Evolutionary conservation across 2,888 invertebrate genomes (phyloP).

Genomic region (Villa cingulata): DNA sequence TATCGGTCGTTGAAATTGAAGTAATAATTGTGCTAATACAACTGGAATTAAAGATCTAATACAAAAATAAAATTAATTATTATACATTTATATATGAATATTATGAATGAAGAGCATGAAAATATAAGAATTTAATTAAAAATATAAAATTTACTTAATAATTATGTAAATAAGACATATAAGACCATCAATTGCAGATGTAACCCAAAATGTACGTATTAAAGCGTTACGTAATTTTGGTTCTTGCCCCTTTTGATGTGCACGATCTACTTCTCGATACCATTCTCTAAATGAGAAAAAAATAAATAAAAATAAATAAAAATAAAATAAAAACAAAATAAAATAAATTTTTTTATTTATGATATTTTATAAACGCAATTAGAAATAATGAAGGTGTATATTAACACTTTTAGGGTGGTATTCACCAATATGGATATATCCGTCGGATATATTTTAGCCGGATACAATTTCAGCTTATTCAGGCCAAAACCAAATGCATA

Average conservation of each 20-base stretch:
- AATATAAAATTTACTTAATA: slow-evolving; percentile 26
- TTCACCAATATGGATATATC: no score
- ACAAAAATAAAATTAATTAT: neutral
- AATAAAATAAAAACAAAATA: neutral
- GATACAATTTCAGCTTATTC: no score
- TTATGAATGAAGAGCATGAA: no score
- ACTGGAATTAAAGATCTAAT: slow-evolving; percentile 32
- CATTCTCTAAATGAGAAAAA: slow-evolving; percentile 40
- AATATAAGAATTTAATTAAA: neutral
- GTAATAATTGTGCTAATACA: slow-evolving; percentile 30
- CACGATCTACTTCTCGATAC: slow-evolving; percentile 47
- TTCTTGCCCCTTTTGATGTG: slow-evolving; percentile 41
- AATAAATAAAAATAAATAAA: neutral
- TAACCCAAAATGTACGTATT: slow-evolving; percentile 52
- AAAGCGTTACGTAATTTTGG: slow-evolving; percentile 53
- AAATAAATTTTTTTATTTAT: no score
- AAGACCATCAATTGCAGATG: slow-evolving; percentile 50
- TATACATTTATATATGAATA: no score
- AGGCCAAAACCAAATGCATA: no score
- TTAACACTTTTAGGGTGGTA: no score
- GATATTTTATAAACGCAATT: no score
- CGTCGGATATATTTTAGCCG: no score
- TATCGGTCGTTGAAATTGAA: slow-evolving; percentile 28
- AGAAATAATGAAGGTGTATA: no score
- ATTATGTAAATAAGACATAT: slow-evolving; percentile 39